Evolutionary conservation across 2,797 vertebrate species (phyloP).

Genomic region (Eidolon dupreanum): DNA sequence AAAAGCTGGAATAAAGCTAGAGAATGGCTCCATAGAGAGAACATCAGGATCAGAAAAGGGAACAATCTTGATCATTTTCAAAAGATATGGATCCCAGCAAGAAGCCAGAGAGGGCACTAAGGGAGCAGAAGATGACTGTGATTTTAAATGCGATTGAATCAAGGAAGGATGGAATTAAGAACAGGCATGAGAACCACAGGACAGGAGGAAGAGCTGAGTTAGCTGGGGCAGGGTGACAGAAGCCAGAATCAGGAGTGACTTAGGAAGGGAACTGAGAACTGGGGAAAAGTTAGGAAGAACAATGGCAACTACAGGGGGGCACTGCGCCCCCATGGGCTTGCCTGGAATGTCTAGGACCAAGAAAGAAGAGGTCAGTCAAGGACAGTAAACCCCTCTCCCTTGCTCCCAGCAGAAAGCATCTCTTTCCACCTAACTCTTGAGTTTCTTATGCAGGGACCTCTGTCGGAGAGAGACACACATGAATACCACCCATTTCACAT

Average conservation of each 20-base stretch:
- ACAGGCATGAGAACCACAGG: neutral
- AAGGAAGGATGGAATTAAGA: neutral
- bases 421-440: neutral
- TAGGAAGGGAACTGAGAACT: too few relatives aligned
- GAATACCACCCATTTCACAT: neutral
- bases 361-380: constrained; percentile 10
- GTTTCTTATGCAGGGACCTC: neutral
- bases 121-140: neutral
- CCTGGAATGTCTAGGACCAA: neutral
- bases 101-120: neutral
- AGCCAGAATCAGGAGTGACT: neutral
- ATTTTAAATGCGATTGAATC: neutral
- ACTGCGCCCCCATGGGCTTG: neutral
- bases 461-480: neutral
- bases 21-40: neutral
- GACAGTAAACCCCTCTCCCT: neutral
- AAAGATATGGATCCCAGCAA: neutral
- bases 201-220: neutral
- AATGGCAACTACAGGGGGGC: constrained; percentile 63
- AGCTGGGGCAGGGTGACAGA: neutral
- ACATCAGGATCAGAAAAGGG: neutral
- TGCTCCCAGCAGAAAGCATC: neutral
- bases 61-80: neutral
- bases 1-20: neutral
- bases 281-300: neutral